A percentile compares a stretch with the other conserved stretches of the same genome.
phyloP scores from a whole-genome alignment of 2,797 vertebrate species.

The Chrysocyon brachyurus region DNA sequence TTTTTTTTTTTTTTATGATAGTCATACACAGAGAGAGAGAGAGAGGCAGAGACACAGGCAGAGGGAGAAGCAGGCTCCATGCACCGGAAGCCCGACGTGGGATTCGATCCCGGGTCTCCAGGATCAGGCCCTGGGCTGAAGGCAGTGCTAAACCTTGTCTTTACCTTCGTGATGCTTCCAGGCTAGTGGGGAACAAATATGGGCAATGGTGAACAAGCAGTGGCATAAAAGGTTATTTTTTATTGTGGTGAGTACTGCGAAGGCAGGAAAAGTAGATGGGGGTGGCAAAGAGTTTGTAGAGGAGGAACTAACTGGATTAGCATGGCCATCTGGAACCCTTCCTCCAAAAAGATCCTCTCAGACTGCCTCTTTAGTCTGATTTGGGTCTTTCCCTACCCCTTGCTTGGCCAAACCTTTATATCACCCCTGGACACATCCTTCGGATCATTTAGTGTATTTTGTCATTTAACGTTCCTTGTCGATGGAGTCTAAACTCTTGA shows the following conservation, averaged over 20 bases:
- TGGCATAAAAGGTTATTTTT: neutral
- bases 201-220: no score
- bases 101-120: no score
- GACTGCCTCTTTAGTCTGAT: neutral
- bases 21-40: no score
- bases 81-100: no score
- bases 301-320: neutral
- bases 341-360: neutral
- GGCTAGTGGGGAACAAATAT: neutral
- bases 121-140: no score
- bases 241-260: neutral
- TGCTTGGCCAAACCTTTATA: neutral
- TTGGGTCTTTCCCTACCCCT: fast-evolving
- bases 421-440: neutral
- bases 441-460: neutral
- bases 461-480: neutral
- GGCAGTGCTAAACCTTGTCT: neutral
- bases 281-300: neutral
- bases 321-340: neutral
- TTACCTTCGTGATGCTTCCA: neutral
- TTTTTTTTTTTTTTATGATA: no score
- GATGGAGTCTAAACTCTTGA: neutral
- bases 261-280: neutral
- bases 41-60: no score
- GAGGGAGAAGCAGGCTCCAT: no score